These are phyloP conservation scores for Atta colombica DNA, from an alignment of 1,140 invertebrate genomes.

Conservation along the genomic window DNA sequence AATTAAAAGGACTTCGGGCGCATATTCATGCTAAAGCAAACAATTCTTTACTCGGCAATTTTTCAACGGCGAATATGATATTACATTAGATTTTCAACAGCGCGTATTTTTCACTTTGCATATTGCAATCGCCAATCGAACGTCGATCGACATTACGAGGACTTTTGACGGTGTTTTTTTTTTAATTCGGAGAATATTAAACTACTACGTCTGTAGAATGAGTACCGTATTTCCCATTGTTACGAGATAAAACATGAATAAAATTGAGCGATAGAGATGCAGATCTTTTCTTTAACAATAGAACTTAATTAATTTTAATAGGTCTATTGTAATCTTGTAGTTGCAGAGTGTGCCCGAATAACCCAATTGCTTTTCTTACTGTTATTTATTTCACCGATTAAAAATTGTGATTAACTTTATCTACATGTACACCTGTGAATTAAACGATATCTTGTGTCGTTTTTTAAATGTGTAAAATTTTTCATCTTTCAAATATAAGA, in stretches of 20 bases:
- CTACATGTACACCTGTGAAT: too few relatives aligned
- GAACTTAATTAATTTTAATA: conserved; percentile 52
- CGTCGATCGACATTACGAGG: conserved; percentile 47
- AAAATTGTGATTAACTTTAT: conserved; percentile 20
- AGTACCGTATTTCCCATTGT: conserved; percentile 20
- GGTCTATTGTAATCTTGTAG: neutral
- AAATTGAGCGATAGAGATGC: conserved; percentile 17
- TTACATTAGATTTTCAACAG: conserved; percentile 41
- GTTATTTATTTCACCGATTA: neutral
- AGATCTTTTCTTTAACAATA: conserved; percentile 23
- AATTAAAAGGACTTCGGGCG: conserved; percentile 43
- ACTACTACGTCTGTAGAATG: neutral
- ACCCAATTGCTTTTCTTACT: conserved; percentile 21
- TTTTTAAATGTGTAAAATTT: neutral
- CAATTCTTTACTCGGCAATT: conserved; percentile 48
- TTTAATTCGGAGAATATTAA: conserved; percentile 32
- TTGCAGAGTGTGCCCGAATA: conserved; percentile 21
- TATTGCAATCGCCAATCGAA: conserved; percentile 18
- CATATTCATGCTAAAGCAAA: conserved; percentile 36
- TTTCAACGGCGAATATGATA: conserved; percentile 41
- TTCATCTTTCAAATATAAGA: neutral
- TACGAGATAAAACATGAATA: neutral
- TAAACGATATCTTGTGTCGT: neutral
- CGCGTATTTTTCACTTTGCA: conserved; percentile 39
- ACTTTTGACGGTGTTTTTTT: neutral